Evolutionary conservation across 2,888 invertebrate species (phyloP).

Genomic region (Cephus rjabovi): DNA sequence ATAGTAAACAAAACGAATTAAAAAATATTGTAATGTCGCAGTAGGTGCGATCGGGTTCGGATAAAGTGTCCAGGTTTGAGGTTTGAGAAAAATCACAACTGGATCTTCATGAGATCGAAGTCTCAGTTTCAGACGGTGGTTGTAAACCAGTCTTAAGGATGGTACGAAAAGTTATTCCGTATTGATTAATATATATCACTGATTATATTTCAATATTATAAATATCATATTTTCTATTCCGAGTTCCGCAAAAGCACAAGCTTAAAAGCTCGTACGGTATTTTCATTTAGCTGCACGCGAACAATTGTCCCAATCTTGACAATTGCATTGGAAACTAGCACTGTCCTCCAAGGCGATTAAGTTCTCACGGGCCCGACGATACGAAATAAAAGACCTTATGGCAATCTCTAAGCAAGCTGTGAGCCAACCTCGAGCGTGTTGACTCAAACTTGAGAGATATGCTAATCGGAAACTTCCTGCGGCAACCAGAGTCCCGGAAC

Average conservation of each 20-base stretch:
- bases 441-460: conserved; percentile 29
- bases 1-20: background rate
- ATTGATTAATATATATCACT: background rate
- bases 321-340: background rate
- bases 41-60: background rate
- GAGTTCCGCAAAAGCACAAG: background rate
- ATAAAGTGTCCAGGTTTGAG: background rate
- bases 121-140: background rate
- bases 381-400: conserved; percentile 1
- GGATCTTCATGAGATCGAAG: background rate
- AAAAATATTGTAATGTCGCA: background rate
- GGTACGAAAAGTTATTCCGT: background rate
- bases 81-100: background rate
- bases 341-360: background rate
- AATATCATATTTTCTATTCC: background rate
- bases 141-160: background rate
- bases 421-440: conserved; percentile 1
- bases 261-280: background rate
- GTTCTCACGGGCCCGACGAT: background rate
- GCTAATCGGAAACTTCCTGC: conserved; percentile 54
- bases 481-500: conserved; percentile 6
- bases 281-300: background rate
- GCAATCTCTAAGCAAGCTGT: background rate
- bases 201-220: background rate
- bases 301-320: background rate